Evolutionary conservation across 2,888 invertebrate species (phyloP).

Genomic region (Spisula solida): DNA sequence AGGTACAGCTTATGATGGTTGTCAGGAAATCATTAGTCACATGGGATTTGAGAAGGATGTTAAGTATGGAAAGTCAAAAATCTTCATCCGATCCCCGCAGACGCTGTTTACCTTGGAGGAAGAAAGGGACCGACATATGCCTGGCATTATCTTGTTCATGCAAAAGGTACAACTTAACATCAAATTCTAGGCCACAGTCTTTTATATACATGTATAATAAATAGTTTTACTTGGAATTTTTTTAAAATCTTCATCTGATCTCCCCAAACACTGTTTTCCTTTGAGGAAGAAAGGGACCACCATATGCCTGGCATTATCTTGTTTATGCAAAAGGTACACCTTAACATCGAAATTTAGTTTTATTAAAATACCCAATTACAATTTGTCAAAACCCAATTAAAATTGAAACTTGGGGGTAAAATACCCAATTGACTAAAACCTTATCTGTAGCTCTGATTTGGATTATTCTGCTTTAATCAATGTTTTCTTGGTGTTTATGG

Average conservation of each 20-base stretch:
- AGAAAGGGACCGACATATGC: constrained; percentile 95
- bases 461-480: too few relatives aligned
- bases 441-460: too few relatives aligned
- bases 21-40: constrained; percentile 94
- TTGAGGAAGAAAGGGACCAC: constrained; percentile 95
- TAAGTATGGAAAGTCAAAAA: constrained; percentile 97
- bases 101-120: constrained; percentile 96
- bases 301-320: constrained; percentile 97
- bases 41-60: constrained; percentile 94
- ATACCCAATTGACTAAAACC: too few relatives aligned
- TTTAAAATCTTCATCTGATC: constrained; percentile 98
- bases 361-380: too few relatives aligned
- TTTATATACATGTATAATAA: too few relatives aligned
- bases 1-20: constrained; percentile 93
- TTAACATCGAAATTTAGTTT: too few relatives aligned
- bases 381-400: too few relatives aligned
- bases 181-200: too few relatives aligned
- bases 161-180: constrained; percentile 92
- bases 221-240: too few relatives aligned
- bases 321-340: constrained; percentile 97
- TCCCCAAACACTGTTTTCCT: constrained; percentile 95
- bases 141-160: constrained; percentile 95
- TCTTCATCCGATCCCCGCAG: constrained; percentile 97
- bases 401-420: too few relatives aligned
- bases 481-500: too few relatives aligned